These are phyloP conservation scores for Zhuqinia jingwanae DNA, from an alignment of 2,888 invertebrate species.

Conservation along the genomic window DNA sequence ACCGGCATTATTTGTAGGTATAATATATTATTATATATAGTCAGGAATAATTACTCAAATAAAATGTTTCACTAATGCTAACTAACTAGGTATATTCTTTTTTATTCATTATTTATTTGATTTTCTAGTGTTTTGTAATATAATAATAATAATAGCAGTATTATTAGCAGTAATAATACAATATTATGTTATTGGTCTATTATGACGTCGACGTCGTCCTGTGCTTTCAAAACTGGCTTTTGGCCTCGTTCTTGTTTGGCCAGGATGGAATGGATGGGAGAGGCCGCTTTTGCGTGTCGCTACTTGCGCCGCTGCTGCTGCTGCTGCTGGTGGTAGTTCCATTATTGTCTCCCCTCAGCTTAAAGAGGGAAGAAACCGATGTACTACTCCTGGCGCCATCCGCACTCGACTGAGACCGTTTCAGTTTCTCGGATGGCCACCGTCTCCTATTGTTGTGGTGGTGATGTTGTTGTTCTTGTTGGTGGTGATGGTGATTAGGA, in stretches of 20 bases:
- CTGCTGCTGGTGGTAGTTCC: too few relatives aligned
- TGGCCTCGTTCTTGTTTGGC: constrained; percentile 62
- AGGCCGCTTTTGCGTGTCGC: constrained; percentile 72
- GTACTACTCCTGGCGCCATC: constrained; percentile 51
- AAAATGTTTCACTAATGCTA: neutral
- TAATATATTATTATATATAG: neutral
- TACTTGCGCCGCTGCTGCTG: neutral
- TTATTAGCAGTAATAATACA: too few relatives aligned
- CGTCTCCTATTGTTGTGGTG: neutral
- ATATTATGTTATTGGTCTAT: neutral
- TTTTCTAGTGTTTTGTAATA: too few relatives aligned
- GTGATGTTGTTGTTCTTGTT: too few relatives aligned
- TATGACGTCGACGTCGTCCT: too few relatives aligned
- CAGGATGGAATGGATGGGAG: constrained; percentile 76
- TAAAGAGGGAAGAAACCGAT: constrained; percentile 42
- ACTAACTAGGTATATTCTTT: too few relatives aligned
- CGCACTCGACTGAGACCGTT: constrained; percentile 57
- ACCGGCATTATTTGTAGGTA: too few relatives aligned
- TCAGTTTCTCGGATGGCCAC: constrained; percentile 57
- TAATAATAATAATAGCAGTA: too few relatives aligned
- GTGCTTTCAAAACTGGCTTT: constrained; percentile 63
- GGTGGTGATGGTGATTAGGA: neutral
- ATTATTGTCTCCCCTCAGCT: constrained; percentile 22
- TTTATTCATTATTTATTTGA: too few relatives aligned
- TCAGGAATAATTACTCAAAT: neutral